Conservation (phyloP, 2,113 vertebrate species). For the Thomomys bottae region DNA sequence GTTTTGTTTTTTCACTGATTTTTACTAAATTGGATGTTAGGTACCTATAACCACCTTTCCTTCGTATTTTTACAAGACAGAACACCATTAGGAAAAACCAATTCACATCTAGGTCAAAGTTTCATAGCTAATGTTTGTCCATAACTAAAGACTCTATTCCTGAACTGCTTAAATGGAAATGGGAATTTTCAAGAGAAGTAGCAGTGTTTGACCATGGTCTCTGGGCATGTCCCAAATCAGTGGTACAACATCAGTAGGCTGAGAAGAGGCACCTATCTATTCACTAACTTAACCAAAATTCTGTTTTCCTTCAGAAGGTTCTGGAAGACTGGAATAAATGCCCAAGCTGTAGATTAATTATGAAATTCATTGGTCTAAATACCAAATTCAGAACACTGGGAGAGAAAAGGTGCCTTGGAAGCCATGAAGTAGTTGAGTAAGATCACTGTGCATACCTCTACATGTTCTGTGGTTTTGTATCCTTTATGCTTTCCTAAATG, state of each 20-base stretch:
- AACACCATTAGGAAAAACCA: slow-evolving; percentile 60
- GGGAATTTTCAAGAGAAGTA: slow-evolving; percentile 2
- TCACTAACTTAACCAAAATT: not conserved
- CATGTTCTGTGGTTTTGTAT: not conserved
- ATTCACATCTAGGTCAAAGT: slow-evolving; percentile 61
- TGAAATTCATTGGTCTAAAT: not conserved
- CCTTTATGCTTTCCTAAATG: not conserved
- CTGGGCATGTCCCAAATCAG: not conserved
- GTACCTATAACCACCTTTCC: slow-evolving; percentile 78
- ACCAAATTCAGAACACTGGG: not conserved
- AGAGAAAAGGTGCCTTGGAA: not conserved
- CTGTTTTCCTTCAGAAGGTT: slow-evolving; percentile 32
- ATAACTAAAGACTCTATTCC: slow-evolving; percentile 61
- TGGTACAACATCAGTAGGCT: not conserved
- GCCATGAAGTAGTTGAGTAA: not conserved
- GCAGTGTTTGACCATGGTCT: slow-evolving; percentile 2
- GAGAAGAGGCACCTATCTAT: not conserved
- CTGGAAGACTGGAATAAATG: not conserved
- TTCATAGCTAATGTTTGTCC: slow-evolving; percentile 23
- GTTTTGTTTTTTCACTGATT: slow-evolving; percentile 80
- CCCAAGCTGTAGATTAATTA: not conserved
- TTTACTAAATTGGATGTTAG: slow-evolving; percentile 82
- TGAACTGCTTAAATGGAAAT: not conserved
- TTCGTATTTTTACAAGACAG: slow-evolving; percentile 72
- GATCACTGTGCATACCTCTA: accelerated